These are phyloP conservation scores for Amphimedon queenslandica DNA, from an alignment of 37 sponge, comb jelly and placozoan species.

Conservation along the genomic window DNA sequence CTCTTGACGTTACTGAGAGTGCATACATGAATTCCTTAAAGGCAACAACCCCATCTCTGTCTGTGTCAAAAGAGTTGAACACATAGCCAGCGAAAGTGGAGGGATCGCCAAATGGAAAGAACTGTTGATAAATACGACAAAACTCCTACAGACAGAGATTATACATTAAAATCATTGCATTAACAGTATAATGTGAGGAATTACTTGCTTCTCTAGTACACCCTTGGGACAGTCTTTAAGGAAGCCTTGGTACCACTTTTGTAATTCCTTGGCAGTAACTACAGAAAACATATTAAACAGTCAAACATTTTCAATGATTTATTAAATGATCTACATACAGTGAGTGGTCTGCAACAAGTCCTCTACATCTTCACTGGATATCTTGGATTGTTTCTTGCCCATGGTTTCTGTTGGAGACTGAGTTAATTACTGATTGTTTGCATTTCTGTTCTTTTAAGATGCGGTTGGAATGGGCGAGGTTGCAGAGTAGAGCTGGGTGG, in stretches of 20 bases:
- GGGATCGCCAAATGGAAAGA: slow-evolving; percentile 74
- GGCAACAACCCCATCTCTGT: slow-evolving; percentile 54
- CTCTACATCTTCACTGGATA: no score
- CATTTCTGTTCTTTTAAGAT: no score
- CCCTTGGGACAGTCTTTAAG: slow-evolving; percentile 80
- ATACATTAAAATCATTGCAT: not conserved
- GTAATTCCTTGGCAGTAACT: slow-evolving; percentile 65
- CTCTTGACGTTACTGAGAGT: slow-evolving; percentile 64
- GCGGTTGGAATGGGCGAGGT: no score
- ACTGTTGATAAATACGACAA: slow-evolving; percentile 66
- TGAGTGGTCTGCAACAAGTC: no score
- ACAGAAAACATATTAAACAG: no score
- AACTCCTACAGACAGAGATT: slow-evolving; percentile 55
- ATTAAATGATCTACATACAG: no score
- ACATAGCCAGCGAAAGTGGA: slow-evolving; percentile 43
- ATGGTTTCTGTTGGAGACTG: no score
- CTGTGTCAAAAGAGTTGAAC: slow-evolving; percentile 43
- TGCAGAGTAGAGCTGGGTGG: no score
- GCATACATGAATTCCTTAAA: slow-evolving; percentile 71
- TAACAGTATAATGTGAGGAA: not conserved
- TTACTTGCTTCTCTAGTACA: slow-evolving; percentile 43
- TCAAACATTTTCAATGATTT: no score
- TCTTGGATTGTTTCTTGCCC: no score
- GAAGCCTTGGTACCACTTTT: slow-evolving; percentile 73
- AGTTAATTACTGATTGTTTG: no score